phyloP scores from a whole-genome alignment of 2,113 vertebrate genomes.

The Malaclemys terrapin region DNA sequence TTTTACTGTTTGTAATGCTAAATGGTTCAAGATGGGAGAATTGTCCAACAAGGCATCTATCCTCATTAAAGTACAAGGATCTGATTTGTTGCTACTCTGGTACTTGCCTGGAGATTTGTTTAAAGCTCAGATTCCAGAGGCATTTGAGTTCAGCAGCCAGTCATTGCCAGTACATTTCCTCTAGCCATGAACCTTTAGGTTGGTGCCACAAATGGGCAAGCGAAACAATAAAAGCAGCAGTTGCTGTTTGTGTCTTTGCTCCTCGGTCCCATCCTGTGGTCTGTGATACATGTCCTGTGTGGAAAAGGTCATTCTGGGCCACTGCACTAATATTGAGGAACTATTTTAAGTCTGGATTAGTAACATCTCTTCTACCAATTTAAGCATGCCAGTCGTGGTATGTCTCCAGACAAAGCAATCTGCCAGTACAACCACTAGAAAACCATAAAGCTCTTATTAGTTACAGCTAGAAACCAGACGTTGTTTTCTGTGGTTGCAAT shows the following conservation, averaged over 20 bases:
- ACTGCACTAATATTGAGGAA: neutral
- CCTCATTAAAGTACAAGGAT: neutral
- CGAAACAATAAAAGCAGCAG: neutral
- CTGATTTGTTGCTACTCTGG: neutral
- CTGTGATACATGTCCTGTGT: neutral
- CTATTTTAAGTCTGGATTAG: neutral
- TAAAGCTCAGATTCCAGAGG: neutral
- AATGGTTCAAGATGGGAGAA: slow-evolving; percentile 4
- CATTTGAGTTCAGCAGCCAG: neutral
- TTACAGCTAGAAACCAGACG: neutral
- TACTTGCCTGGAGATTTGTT: neutral
- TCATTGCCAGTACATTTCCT: neutral
- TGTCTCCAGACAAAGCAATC: neutral
- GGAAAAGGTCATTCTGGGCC: neutral
- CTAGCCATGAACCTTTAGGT: slow-evolving; percentile 6
- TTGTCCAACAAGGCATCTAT: neutral
- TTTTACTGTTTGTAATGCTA: slow-evolving; percentile 1
- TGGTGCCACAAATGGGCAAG: neutral
- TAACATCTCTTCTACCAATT: neutral
- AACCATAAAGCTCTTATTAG: neutral
- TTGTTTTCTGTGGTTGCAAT: no score
- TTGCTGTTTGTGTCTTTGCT: neutral
- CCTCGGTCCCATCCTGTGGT: neutral
- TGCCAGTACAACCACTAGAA: neutral
- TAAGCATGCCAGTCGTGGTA: neutral